Evolutionary conservation across 2,113 vertebrate species (phyloP).

Genomic region (Coreoperca whiteheadi): DNA sequence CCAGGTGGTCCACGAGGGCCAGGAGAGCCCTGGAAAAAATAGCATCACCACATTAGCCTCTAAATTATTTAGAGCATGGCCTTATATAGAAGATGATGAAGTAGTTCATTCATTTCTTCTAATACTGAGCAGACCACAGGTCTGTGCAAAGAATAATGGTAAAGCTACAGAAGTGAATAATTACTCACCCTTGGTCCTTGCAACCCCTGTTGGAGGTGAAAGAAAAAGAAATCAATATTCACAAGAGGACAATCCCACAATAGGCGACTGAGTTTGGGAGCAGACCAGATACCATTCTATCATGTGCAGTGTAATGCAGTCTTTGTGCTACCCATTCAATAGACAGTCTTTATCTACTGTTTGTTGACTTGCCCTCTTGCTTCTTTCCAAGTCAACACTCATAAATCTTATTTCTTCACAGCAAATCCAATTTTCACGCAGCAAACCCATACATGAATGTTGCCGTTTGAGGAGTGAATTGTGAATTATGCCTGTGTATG

Average conservation of each 20-base stretch:
- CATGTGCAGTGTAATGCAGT: constrained; percentile 3
- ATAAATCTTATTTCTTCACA: constrained; percentile 28
- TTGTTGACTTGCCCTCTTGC: constrained; percentile 13
- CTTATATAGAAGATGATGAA: constrained; percentile 40
- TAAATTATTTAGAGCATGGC: constrained; percentile 16
- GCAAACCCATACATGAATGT: constrained; percentile 25
- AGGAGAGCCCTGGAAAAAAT: constrained; percentile 85
- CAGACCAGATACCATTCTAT: constrained; percentile 4
- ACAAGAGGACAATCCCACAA: constrained; percentile 16
- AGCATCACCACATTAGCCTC: constrained; percentile 16
- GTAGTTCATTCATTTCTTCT: constrained; percentile 1
- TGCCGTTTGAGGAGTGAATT: constrained; percentile 35
- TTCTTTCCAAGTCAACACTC: constrained; percentile 32
- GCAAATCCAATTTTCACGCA: constrained; percentile 40
- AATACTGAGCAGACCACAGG: background rate
- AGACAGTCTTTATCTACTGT: constrained; percentile 22
- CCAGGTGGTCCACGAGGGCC: constrained; percentile 93
- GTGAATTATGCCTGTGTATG: constrained; percentile 49
- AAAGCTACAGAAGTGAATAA: constrained; percentile 37
- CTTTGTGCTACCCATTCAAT: constrained; percentile 20
- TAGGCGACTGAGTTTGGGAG: constrained; percentile 12
- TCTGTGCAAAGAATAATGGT: constrained; percentile 21
- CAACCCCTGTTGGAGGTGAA: constrained; percentile 85
- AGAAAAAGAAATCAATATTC: constrained; percentile 59
- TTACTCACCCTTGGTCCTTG: constrained; percentile 93